Base-by-base conservation (phyloP, 2,797 vertebrate species). In the Florisuga fusca region DNA sequence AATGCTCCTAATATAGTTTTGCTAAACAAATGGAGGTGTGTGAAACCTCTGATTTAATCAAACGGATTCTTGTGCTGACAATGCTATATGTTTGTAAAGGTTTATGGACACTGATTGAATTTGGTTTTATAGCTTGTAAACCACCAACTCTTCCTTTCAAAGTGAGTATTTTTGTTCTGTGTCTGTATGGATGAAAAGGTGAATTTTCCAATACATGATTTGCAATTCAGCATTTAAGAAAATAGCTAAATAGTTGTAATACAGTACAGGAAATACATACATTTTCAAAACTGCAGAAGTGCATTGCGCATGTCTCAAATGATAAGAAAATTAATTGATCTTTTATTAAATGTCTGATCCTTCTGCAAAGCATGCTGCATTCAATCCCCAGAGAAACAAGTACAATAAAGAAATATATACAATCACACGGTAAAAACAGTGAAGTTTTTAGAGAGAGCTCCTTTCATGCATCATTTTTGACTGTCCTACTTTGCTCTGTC, bases 401-500 rank as follows among this genome's bases (percentile, higher is more conserved):
- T 57, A 80, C 69, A 78, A 36, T 78, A 81, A 84, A 81, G 11
- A 91, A 55, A 54, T 64, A 67, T 6, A 69, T 53, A 62, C 27
- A 34, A 16, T 33, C 6, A 6, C 55, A 78, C 41, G 58, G 76
- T 81, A 57, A 64, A 89, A 92, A 33, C 38, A 68, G 62, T 33
- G 43, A 78, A 93, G 73, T 46, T 50, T 78, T 53, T 38, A 77
- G 62, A 73, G 48, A 74, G 31, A 84, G 73, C 38, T 90, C 45
- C 67, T 86, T 86, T 91, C 87, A 79, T 64, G 63, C 57, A 89
- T 91, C 63, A 51, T 69, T 93, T 95, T 91, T 93, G 50, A 88
- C 84, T 88, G 94, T 95, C 93, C 96, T 92, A 89, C 83, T 95
- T 95, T 91, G 75, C 43, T 84, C 50, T 93, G 78, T 94, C 86